Conservation (phyloP, 2,113 vertebrate genomes). For the Charina bottae region DNA sequence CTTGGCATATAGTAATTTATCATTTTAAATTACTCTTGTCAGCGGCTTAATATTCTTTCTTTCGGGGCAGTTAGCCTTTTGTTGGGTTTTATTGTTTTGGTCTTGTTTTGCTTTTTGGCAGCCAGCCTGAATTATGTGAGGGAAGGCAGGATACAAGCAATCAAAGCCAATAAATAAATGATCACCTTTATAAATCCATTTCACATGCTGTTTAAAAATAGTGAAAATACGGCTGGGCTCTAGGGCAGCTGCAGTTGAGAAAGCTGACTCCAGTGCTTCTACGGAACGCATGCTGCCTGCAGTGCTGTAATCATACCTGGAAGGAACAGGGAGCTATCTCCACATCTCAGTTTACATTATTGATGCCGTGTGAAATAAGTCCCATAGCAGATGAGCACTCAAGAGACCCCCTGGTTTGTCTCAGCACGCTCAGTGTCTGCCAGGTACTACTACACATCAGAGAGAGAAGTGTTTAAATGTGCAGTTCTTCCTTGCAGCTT, state of each 20-base stretch:
- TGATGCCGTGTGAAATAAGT: conserved; percentile 79
- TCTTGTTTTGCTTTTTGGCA: not conserved
- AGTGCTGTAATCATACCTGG: conserved; percentile 73
- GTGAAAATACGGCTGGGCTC: conserved; percentile 59
- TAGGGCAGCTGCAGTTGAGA: conserved; percentile 57
- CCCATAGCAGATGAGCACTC: conserved; percentile 75
- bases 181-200: conserved; percentile 32
- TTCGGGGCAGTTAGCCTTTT: not conserved
- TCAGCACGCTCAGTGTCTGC: conserved; percentile 72
- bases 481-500: conserved; percentile 65
- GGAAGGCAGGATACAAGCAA: not conserved
- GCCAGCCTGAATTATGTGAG: too few relatives aligned
- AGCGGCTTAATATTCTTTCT: not conserved
- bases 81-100: not conserved
- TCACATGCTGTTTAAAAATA: conserved; percentile 35
- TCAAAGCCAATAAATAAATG: not conserved
- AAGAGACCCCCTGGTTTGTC: conserved; percentile 77
- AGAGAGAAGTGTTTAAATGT: conserved; percentile 56
- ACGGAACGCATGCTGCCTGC: conserved; percentile 66
- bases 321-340: conserved; percentile 77
- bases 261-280: conserved; percentile 70
- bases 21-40: not conserved
- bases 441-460: conserved; percentile 68
- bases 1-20: not conserved
- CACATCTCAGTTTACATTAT: conserved; percentile 79